Conservation (phyloP, 2,797 vertebrate species). For the Lutjanus argentimaculatus region DNA sequence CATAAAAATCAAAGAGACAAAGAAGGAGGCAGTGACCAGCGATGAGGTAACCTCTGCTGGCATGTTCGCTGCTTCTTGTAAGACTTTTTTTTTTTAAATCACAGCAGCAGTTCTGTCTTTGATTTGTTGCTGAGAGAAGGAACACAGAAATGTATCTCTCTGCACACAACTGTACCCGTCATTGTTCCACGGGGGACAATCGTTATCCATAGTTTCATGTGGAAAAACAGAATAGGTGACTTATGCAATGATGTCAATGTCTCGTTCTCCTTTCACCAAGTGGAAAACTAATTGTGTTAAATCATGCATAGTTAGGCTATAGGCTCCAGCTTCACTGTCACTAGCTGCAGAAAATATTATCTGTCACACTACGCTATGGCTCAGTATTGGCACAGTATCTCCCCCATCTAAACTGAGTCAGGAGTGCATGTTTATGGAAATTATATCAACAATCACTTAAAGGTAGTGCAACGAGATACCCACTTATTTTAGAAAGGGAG, state of each 20-base stretch:
- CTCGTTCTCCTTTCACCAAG: slow-evolving; percentile 39
- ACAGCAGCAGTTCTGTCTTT: slow-evolving; percentile 26
- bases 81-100: slow-evolving; percentile 58
- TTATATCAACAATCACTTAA: slow-evolving; percentile 44
- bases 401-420: slow-evolving; percentile 34
- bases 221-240: slow-evolving; percentile 62
- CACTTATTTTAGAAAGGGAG: slow-evolving; percentile 26
- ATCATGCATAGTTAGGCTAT: slow-evolving; percentile 1
- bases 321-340: slow-evolving; percentile 17
- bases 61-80: slow-evolving; percentile 52
- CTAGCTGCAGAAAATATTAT: slow-evolving; percentile 39
- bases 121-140: slow-evolving; percentile 43
- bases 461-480: slow-evolving; percentile 17
- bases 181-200: slow-evolving; percentile 45
- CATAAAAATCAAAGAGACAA: slow-evolving; percentile 75
- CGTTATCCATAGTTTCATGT: slow-evolving; percentile 49
- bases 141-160: slow-evolving; percentile 40
- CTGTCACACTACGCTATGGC: slow-evolving; percentile 32
- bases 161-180: slow-evolving; percentile 38
- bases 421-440: slow-evolving; percentile 48
- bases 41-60: slow-evolving; percentile 70
- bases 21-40: slow-evolving; percentile 53
- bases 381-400: slow-evolving; percentile 4
- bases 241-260: slow-evolving; percentile 53
- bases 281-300: slow-evolving; percentile 41